Conservation (phyloP, 2,888 invertebrate species). For the Sisyra nigra region DNA sequence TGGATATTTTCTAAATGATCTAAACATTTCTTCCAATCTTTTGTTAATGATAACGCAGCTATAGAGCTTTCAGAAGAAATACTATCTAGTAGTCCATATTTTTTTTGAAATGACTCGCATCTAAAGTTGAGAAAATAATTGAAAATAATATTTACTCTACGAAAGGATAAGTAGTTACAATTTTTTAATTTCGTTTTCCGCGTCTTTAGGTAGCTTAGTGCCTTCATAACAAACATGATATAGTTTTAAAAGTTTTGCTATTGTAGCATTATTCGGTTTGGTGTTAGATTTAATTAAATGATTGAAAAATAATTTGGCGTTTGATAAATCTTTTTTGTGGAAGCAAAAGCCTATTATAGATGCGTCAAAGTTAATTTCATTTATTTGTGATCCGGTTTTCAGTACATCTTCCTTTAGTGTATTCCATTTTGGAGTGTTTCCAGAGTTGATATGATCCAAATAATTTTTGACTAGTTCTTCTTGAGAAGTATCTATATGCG, state of each 20-base stretch:
- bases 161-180: constrained; percentile 23
- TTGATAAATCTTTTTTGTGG: constrained; percentile 25
- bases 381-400: constrained; percentile 18
- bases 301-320: constrained; percentile 39
- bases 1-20: constrained; percentile 42
- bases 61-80: constrained; percentile 42
- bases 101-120: constrained; percentile 26
- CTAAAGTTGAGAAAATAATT: constrained; percentile 12
- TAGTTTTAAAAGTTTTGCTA: constrained; percentile 37
- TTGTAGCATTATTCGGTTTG: constrained; percentile 37
- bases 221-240: constrained; percentile 28
- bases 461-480: neutral
- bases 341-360: constrained; percentile 37
- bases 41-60: constrained; percentile 42
- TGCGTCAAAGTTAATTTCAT: constrained; percentile 39
- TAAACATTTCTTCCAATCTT: constrained; percentile 43
- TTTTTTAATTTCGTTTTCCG: constrained; percentile 36
- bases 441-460: neutral
- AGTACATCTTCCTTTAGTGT: constrained; percentile 1
- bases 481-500: neutral
- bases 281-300: constrained; percentile 32
- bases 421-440: neutral
- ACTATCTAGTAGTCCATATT: constrained; percentile 41
- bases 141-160: neutral
- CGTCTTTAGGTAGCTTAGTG: constrained; percentile 24